Evolutionary conservation across 2,113 vertebrate genomes (phyloP).

Genomic region (Amphiprion ocellaris): DNA sequence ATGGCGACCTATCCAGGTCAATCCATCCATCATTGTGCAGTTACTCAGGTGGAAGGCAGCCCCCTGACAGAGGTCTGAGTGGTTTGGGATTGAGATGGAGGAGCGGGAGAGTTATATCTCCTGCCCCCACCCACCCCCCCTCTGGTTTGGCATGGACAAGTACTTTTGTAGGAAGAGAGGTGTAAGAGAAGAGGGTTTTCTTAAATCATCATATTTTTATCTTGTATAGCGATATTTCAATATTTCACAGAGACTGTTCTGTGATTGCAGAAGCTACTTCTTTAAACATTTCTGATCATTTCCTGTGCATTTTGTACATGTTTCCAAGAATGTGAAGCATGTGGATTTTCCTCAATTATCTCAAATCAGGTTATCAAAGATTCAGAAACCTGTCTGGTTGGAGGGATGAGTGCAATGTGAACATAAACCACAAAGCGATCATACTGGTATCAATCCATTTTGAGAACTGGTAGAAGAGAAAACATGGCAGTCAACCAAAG

Average conservation of each 20-base stretch:
- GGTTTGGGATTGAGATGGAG: slow-evolving; percentile 84
- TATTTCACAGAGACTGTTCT: background rate
- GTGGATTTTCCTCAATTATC: slow-evolving; percentile 34
- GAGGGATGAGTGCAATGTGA: background rate
- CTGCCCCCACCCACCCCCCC: slow-evolving; percentile 41
- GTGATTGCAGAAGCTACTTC: slow-evolving; percentile 7
- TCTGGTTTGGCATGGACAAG: slow-evolving; percentile 32
- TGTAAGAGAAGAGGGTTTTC: slow-evolving; percentile 19
- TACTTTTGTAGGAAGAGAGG: slow-evolving; percentile 30
- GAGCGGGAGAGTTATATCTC: slow-evolving; percentile 79
- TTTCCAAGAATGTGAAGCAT: slow-evolving; percentile 39
- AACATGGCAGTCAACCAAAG: background rate
- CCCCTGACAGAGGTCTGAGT: slow-evolving; percentile 82
- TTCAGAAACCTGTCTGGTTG: slow-evolving; percentile 7
- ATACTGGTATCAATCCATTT: background rate
- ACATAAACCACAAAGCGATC: background rate
- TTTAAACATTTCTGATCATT: slow-evolving; percentile 27
- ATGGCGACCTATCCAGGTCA: slow-evolving; percentile 81
- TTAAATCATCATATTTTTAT: slow-evolving; percentile 42
- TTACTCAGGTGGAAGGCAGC: slow-evolving; percentile 83
- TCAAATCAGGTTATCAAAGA: slow-evolving; percentile 33
- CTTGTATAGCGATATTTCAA: slow-evolving; percentile 19
- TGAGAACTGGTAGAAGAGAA: background rate
- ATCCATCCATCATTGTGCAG: slow-evolving; percentile 84
- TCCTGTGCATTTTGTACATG: slow-evolving; percentile 22